These are phyloP conservation scores for Ormyrus pomaceus DNA, from an alignment of 2,888 invertebrate genomes.

Conservation along the genomic window DNA sequence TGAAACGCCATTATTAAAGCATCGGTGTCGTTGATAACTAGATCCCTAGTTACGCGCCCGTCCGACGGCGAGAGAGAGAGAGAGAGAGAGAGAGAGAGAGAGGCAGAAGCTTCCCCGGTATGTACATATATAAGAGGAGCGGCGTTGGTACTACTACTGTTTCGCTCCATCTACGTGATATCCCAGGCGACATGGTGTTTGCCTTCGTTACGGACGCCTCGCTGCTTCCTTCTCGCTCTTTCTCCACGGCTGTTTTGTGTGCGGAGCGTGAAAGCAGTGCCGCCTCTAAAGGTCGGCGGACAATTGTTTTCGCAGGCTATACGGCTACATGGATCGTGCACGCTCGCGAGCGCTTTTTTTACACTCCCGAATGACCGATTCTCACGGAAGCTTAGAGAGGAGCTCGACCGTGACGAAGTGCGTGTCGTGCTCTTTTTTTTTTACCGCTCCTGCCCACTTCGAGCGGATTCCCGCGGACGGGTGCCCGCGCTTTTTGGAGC, in stretches of 20 bases:
- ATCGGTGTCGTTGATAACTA: conserved; percentile 55
- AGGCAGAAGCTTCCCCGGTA: neutral
- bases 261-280: neutral
- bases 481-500: too few species aligned
- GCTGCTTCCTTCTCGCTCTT: conserved; percentile 10
- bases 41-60: conserved; percentile 44
- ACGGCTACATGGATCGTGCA: neutral
- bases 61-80: neutral
- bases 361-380: neutral
- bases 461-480: too few species aligned
- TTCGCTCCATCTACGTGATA: conserved; percentile 18
- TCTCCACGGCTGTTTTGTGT: conserved; percentile 9
- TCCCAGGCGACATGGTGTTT: conserved; percentile 51
- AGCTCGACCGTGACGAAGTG: neutral
- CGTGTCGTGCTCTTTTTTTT: too few species aligned
- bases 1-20: conserved; percentile 54
- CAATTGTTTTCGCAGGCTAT: neutral
- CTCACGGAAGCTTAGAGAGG: neutral
- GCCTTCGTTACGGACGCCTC: conserved; percentile 46
- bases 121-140: neutral
- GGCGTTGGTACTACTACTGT: neutral
- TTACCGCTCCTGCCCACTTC: too few species aligned
- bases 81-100: conserved; percentile 11
- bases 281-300: neutral
- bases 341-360: neutral